Evolutionary conservation across 2,888 invertebrate species (phyloP), one percentile per base, ranked within the genome.

Genomic region (Drosophila meridiana): DNA sequence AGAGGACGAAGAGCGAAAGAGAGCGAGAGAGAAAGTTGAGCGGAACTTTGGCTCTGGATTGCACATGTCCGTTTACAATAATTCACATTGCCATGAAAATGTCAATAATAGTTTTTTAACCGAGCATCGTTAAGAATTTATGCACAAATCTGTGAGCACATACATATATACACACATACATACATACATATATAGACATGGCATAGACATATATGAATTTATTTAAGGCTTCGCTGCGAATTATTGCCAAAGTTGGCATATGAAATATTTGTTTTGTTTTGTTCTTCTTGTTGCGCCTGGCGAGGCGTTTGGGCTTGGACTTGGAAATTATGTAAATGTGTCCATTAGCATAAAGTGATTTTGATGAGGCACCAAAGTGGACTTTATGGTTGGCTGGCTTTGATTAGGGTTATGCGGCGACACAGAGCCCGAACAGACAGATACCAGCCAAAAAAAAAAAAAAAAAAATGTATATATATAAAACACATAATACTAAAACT

Each of bases 271-370:
- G 59, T 42, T 56, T 56, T 59, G 57, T 63, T 78, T 75, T 63
- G 43, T 48, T 57, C 53, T 47, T 59, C 53, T 40, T 38, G 45
- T 55, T 45, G 55, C 55, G 55, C 50, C 40, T 20, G 53, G 45
- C 47, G 32, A 48, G 43, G 55, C 55, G 13, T 13, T 36, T 36
- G 52, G 26, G 45, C 43, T 55, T 65, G 62, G 73, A 64, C 73
- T 84, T 71, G 80, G 72, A 73, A 81, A 87, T 87, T 87, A 87
- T 87, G 87, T 82, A 86, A 87, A 87, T 87, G 86, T 67, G 57
- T 68, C 87, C 83, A 87, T 87, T 87, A 86, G 87, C 87, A 87
- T 87, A 87, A 87, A 87, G 84, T 87, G 87, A 87, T 87, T 86
- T 87, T 87, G 88, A 87, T 87, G 85, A 83, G 85, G 78, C 85